A percentile compares a stretch with the other conserved stretches of the same genome.
phyloP scores from a whole-genome alignment of 2,888 invertebrate genomes.

The Macrophya alboannulata region DNA sequence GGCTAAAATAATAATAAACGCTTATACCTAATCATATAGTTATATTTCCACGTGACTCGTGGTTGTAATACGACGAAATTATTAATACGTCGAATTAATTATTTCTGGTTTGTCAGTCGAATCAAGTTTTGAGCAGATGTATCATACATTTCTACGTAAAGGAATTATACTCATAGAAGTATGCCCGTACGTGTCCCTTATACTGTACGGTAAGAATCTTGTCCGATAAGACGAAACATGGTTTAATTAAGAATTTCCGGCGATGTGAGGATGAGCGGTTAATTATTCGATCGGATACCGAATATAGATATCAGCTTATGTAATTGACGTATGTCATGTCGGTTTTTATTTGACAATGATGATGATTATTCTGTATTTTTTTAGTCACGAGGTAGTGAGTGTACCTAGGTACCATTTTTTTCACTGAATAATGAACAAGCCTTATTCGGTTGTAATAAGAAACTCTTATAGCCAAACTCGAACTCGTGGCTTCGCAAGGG shows the following conservation, averaged over 20 bases:
- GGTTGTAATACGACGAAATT: constrained; percentile 1
- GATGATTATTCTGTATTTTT: background rate
- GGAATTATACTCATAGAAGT: background rate
- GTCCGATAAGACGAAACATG: background rate
- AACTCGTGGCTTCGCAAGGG: constrained; percentile 5
- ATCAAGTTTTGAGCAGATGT: constrained; percentile 1
- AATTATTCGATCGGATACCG: background rate
- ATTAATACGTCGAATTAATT: background rate
- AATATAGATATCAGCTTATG: background rate
- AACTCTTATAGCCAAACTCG: background rate
- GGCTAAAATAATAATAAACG: background rate
- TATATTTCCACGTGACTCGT: background rate
- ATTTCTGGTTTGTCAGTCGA: background rate
- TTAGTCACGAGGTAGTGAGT: constrained; percentile 6
- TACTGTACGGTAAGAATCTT: background rate
- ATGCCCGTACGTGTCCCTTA: background rate
- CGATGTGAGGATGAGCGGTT: background rate
- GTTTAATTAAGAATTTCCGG: constrained; percentile 7
- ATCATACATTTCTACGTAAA: background rate
- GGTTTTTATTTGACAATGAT: constrained; percentile 6
- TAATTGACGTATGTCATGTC: background rate
- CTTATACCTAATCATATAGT: background rate
- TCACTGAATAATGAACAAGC: background rate
- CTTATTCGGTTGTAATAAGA: background rate
- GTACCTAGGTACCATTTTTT: background rate